Evolutionary conservation across 2,888 invertebrate species (phyloP), one percentile per base, ranked within the genome.

Genomic region (Choristoneura rosaceana): DNA sequence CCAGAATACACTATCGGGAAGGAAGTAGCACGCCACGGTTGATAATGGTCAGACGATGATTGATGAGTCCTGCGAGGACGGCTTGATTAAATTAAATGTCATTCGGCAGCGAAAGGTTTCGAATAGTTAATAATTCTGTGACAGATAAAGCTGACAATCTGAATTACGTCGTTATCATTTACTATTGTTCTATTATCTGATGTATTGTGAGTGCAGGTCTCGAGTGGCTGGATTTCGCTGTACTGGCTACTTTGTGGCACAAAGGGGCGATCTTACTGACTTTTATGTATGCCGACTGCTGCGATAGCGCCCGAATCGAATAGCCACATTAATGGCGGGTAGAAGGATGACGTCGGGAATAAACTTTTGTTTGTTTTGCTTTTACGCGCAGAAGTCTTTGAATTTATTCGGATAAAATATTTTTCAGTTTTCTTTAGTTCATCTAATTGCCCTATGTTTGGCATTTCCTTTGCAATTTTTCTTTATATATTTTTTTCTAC

Each of bases 11-110:
- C 71, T 52, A 62, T 25, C 64, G 64, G 50, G 66, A 61, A 43
- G 65, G 64, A 64, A 64, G 50, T 47, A 62, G 66, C 58, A 71
- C 64, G 68, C 41, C 71, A 65, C 58, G 71, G 69, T 47, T 65
- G 62, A 69, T 75, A 75, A 75, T 76, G 63, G 75, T 71, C 74
- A 73, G 70, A 62, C 73, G 15, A 75, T 78, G 77, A 78, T 76
- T 74, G 66, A 76, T 77, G 70, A 63, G 43, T 68, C 14, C 15
- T 70, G 66, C 64, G 66, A 63, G 45, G 41, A 33, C 62, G 58
- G 50, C 60, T 68, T 70, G 75, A 76, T 78, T 76, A 70, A 76
- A 76, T 78, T 76, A 73, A 71, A 75, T 71, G 76, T 70, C 76
- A 74, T 67, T 70, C 65, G 41, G 65, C 12, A 63, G 25, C 45